These are phyloP conservation scores for Aplochiton taeniatus DNA, from an alignment of 2,797 vertebrate species.

Conservation along the genomic window DNA sequence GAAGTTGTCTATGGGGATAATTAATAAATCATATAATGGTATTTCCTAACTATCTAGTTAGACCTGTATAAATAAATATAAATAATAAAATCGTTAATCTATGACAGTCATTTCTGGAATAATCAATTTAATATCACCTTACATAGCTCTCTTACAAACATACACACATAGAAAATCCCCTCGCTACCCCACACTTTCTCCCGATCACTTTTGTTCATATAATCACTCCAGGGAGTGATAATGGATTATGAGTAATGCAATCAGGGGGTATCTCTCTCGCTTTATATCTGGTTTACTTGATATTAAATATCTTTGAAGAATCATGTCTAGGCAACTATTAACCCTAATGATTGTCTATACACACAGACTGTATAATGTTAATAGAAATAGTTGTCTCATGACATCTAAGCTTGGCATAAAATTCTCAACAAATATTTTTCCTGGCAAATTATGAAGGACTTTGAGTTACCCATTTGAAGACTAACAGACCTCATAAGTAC, in stretches of 20 bases:
- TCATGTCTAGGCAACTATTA: conserved; percentile 64
- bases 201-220: conserved; percentile 45
- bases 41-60: too few species aligned
- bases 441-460: too few species aligned
- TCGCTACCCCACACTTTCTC: conserved; percentile 21
- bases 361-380: background rate
- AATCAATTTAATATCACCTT: conserved; percentile 64
- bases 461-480: too few species aligned
- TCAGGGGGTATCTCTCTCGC: conserved; percentile 49
- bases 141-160: conserved; percentile 41
- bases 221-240: conserved; percentile 67
- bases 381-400: background rate
- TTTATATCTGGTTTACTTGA: conserved; percentile 43
- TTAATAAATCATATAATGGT: too few species aligned
- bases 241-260: conserved; percentile 79
- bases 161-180: conserved; percentile 41
- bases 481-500: too few species aligned
- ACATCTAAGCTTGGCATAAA: too few species aligned
- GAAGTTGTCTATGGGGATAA: too few species aligned
- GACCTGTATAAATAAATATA: too few species aligned
- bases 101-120: conserved; percentile 63
- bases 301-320: conserved; percentile 59
- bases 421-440: too few species aligned
- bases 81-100: too few species aligned
- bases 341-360: conserved; percentile 53